Evolutionary conservation across 2,797 vertebrate species (phyloP).

Genomic region (Silurus lanzhouensis): DNA sequence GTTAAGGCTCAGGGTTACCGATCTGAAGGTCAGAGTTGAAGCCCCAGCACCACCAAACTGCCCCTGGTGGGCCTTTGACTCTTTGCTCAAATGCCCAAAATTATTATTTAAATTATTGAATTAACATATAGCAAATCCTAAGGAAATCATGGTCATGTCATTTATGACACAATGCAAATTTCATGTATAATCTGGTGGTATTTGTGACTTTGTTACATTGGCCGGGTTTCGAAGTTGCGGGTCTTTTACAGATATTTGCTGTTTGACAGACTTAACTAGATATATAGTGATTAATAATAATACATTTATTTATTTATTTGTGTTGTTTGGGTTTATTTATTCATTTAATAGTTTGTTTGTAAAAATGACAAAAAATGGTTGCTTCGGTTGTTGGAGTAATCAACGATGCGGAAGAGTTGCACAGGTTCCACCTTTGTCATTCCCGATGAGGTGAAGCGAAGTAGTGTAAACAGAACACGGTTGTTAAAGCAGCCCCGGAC

Average conservation of each 20-base stretch:
- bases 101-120: too few relatives aligned
- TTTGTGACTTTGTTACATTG: not conserved
- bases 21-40: too few relatives aligned
- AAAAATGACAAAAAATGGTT: not conserved
- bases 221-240: too few relatives aligned
- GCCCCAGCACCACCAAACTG: too few relatives aligned
- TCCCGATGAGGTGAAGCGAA: not conserved
- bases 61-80: too few relatives aligned
- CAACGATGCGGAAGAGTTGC: not conserved
- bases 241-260: not conserved
- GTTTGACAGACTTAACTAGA: not conserved
- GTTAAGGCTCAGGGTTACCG: too few relatives aligned
- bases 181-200: not conserved
- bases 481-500: constrained; percentile 20
- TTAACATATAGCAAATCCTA: not conserved
- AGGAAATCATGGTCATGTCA: not conserved
- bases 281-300: not conserved
- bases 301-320: not conserved
- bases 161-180: not conserved
- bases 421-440: not conserved
- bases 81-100: too few relatives aligned
- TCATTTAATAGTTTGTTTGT: not conserved
- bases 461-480: constrained; percentile 4
- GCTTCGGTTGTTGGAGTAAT: not conserved
- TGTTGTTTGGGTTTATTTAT: not conserved